phyloP scores from a whole-genome alignment of 2,797 vertebrate species.

The Bradypus variegatus region DNA sequence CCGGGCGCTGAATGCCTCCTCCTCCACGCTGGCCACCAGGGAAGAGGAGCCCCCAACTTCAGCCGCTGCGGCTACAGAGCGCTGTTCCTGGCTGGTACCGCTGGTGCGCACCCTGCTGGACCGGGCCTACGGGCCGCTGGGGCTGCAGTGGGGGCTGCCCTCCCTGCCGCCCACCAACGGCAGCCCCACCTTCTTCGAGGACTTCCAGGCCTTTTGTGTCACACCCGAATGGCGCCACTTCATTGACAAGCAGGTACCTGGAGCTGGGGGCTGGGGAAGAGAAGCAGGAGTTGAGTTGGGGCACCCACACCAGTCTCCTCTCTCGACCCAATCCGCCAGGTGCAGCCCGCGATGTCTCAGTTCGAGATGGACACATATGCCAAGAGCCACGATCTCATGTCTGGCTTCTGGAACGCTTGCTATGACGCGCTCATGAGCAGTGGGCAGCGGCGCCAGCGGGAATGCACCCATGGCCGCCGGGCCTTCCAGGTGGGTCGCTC shows the following conservation, averaged over 20 bases:
- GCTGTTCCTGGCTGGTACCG: constrained; percentile 87
- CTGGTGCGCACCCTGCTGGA: constrained; percentile 90
- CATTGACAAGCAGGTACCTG: constrained; percentile 84
- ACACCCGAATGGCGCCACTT: constrained; percentile 88
- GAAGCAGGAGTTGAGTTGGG: background rate
- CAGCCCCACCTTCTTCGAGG: constrained; percentile 91
- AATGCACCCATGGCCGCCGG: constrained; percentile 77
- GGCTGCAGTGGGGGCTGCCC: constrained; percentile 85
- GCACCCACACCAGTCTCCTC: background rate
- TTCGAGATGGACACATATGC: constrained; percentile 93
- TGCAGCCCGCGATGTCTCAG: constrained; percentile 89
- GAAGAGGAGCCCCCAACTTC: constrained; percentile 73
- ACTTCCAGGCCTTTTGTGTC: constrained; percentile 88
- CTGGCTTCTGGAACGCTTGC: constrained; percentile 97
- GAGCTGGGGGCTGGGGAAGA: fast-evolving
- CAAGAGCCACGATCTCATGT: constrained; percentile 95
- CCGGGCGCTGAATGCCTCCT: constrained; percentile 22
- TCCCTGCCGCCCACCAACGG: constrained; percentile 92
- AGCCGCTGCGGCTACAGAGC: constrained; percentile 71
- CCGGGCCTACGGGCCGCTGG: constrained; percentile 82
- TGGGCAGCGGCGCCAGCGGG: constrained; percentile 79
- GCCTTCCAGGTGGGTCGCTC: constrained; percentile 84
- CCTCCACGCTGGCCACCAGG: constrained; percentile 68
- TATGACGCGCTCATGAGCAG: constrained; percentile 96
- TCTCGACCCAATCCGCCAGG: constrained; percentile 72